Conservation (phyloP, 2,113 vertebrate species). For the Syngnathoides biaculeatus region DNA sequence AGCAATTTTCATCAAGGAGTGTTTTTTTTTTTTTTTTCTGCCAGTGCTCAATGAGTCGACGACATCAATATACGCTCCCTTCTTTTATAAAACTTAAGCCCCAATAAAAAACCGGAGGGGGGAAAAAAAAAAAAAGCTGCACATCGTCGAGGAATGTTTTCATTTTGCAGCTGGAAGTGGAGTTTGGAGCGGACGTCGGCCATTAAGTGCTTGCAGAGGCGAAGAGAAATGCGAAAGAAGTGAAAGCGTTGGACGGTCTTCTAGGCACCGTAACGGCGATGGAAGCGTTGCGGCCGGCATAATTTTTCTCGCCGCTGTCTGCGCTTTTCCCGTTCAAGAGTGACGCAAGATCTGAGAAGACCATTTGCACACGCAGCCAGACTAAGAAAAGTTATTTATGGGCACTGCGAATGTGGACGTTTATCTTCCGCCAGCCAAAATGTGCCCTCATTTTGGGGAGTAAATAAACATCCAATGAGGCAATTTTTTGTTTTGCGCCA, state of each 20-base stretch:
- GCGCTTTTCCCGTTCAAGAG: constrained; percentile 30
- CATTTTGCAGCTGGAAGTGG: constrained; percentile 29
- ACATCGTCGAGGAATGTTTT: constrained; percentile 35
- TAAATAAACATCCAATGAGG: constrained; percentile 3
- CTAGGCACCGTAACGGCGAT: constrained; percentile 11
- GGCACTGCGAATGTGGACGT: not conserved
- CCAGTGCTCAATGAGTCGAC: constrained; percentile 2
- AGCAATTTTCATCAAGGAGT: constrained; percentile 17
- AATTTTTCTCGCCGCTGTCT: constrained; percentile 11
- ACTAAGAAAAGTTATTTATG: constrained; percentile 5
- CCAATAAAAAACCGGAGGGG: not conserved
- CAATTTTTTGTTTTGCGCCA: constrained; percentile 18
- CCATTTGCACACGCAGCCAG: constrained; percentile 37
- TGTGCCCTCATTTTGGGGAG: constrained; percentile 1
- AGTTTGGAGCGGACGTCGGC: constrained; percentile 34
- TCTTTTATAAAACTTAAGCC: constrained; percentile 12
- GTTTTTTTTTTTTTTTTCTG: not conserved
- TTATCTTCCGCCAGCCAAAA: not conserved
- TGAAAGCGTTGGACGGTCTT: constrained; percentile 34
- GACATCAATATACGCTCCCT: constrained; percentile 3
- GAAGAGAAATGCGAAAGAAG: constrained; percentile 10
- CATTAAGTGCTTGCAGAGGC: constrained; percentile 49
- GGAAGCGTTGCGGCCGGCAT: not conserved
- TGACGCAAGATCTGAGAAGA: constrained; percentile 45
- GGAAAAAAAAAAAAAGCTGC: not conserved